phyloP scores from a whole-genome alignment of 2,797 vertebrate genomes.

The Fistularia tabacaria region DNA sequence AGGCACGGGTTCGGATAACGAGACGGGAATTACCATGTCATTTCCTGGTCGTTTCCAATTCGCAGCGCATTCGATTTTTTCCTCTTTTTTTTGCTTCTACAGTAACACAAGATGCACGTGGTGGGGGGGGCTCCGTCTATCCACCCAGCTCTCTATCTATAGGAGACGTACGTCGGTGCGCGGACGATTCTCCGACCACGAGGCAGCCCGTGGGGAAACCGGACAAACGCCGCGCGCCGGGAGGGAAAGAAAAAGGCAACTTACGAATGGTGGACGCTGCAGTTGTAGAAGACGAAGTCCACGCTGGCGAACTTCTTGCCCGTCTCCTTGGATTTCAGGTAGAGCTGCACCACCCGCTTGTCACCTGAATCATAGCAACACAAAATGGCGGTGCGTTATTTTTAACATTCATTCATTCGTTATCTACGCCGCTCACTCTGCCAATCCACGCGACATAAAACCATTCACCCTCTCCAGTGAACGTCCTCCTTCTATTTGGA shows the following conservation, averaged over 20 bases:
- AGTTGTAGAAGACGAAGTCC: slow-evolving; percentile 98
- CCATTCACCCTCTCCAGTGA: no score
- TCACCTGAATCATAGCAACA: slow-evolving; percentile 73
- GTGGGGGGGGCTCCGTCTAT: no score
- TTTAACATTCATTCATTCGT: slow-evolving; percentile 11
- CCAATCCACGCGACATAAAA: not conserved
- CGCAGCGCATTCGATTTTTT: slow-evolving; percentile 53
- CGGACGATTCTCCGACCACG: slow-evolving; percentile 34
- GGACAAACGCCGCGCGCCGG: slow-evolving; percentile 4
- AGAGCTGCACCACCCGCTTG: slow-evolving; percentile 93
- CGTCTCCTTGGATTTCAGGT: slow-evolving; percentile 94
- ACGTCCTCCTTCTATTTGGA: no score
- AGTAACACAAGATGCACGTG: slow-evolving; percentile 34
- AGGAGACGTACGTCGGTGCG: slow-evolving; percentile 6
- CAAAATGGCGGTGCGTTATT: not conserved
- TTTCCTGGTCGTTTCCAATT: slow-evolving; percentile 44
- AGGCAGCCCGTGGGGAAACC: slow-evolving; percentile 19
- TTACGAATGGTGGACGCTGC: slow-evolving; percentile 97
- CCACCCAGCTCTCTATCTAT: not conserved
- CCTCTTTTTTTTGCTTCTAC: slow-evolving; percentile 2
- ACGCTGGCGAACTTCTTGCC: slow-evolving; percentile 94
- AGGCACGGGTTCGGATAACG: slow-evolving; percentile 47
- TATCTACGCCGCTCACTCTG: no score
- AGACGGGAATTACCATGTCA: slow-evolving; percentile 50
- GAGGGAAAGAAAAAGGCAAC: slow-evolving; percentile 49